These are phyloP conservation scores for Pomacea canaliculata DNA, from an alignment of 2,888 invertebrate genomes.

Conservation along the genomic window DNA sequence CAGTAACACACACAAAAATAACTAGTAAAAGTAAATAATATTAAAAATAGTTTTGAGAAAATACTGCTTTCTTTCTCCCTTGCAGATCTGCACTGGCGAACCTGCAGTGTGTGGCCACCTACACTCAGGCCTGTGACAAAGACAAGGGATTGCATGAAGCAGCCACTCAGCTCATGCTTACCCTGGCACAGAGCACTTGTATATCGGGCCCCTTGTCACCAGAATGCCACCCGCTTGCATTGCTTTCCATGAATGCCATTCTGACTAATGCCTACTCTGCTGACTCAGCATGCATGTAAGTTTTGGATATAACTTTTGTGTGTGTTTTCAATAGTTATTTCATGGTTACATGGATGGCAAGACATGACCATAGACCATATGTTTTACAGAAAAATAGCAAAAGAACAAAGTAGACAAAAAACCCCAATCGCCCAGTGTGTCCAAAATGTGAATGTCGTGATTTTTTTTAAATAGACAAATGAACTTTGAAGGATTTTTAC, in stretches of 20 bases:
- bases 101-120: conserved; percentile 23
- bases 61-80: background rate
- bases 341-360: too few species aligned
- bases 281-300: conserved; percentile 23
- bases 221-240: conserved; percentile 28
- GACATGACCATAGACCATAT: too few species aligned
- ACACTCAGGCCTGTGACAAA: conserved; percentile 12
- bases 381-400: too few species aligned
- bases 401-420: too few species aligned
- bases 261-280: conserved; percentile 21
- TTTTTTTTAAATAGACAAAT: too few species aligned
- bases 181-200: conserved; percentile 21
- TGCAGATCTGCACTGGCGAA: conserved; percentile 19
- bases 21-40: too few species aligned
- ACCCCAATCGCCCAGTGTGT: too few species aligned
- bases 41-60: too few species aligned
- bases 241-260: conserved; percentile 27
- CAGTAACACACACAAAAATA: too few species aligned
- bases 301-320: background rate
- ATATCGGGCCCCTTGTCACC: conserved; percentile 3
- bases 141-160: conserved; percentile 1
- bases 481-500: too few species aligned
- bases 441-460: too few species aligned
- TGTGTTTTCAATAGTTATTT: too few species aligned
- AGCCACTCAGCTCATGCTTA: conserved; percentile 15